Evolutionary conservation across 2,888 invertebrate genomes (phyloP).

Genomic region (Epinotia nisella): DNA sequence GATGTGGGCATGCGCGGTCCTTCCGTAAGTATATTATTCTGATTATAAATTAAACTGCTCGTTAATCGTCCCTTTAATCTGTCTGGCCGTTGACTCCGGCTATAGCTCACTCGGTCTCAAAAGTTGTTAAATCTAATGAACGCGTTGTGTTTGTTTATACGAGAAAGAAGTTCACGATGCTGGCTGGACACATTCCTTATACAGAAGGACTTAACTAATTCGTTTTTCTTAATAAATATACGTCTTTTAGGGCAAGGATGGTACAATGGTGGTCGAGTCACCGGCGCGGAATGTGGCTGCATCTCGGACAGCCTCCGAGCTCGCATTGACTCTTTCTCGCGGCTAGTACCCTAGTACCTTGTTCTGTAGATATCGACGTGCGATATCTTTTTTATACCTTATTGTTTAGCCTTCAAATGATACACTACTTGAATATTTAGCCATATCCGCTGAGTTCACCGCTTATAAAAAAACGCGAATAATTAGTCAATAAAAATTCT

Average conservation of each 20-base stretch:
- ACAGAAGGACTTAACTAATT: slow-evolving; percentile 18
- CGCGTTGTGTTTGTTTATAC: slow-evolving; percentile 62
- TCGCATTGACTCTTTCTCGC: slow-evolving; percentile 38
- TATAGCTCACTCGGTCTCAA: slow-evolving; percentile 55
- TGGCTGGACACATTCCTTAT: slow-evolving; percentile 48
- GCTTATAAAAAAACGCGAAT: slow-evolving; percentile 80
- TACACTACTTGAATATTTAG: slow-evolving; percentile 84
- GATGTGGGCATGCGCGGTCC: slow-evolving; percentile 63
- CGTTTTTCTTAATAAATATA: slow-evolving; percentile 14
- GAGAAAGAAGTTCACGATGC: slow-evolving; percentile 57
- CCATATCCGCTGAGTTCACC: slow-evolving; percentile 84
- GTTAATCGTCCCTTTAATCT: slow-evolving; percentile 83
- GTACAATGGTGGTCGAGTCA: slow-evolving; percentile 65
- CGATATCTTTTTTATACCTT: slow-evolving; percentile 75
- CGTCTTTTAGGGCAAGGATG: slow-evolving; percentile 33
- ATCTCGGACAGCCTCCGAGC: slow-evolving; percentile 62
- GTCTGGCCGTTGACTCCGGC: slow-evolving; percentile 80
- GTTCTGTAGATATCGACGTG: slow-evolving; percentile 69
- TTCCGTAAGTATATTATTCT: slow-evolving; percentile 78
- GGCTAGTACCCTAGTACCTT: slow-evolving; percentile 26
- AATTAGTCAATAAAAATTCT: slow-evolving; percentile 85
- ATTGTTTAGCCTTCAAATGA: slow-evolving; percentile 81
- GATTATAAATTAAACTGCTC: slow-evolving; percentile 80
- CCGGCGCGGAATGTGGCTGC: slow-evolving; percentile 76
- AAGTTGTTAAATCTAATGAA: slow-evolving; percentile 67